These are phyloP conservation scores for Calidris pygmaea DNA, from an alignment of 2,113 vertebrate species.

Conservation along the genomic window DNA sequence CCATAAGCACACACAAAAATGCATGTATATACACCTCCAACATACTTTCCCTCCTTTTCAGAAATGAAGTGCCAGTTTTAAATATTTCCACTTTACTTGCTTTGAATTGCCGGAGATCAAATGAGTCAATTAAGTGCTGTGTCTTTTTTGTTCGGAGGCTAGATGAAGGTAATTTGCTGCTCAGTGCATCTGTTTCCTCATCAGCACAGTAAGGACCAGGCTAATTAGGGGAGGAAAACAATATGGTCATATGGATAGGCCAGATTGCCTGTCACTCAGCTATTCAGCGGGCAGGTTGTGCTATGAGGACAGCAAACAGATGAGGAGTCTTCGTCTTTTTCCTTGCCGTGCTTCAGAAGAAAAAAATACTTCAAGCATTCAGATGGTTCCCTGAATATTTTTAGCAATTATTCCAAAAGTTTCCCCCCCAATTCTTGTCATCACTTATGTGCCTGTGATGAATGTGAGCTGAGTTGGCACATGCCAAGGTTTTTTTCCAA, in stretches of 20 bases:
- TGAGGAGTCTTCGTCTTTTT: slow-evolving; percentile 38
- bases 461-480: neutral
- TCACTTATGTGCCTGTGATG: neutral
- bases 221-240: slow-evolving; percentile 85
- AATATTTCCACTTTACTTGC: slow-evolving; percentile 76
- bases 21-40: neutral
- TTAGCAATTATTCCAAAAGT: slow-evolving; percentile 44
- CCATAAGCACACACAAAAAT: neutral
- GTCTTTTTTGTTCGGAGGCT: slow-evolving; percentile 70
- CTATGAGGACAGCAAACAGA: slow-evolving; percentile 66
- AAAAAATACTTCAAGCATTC: neutral
- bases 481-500: neutral
- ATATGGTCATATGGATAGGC: slow-evolving; percentile 85
- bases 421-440: neutral
- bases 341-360: neutral
- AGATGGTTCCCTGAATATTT: slow-evolving; percentile 61
- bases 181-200: slow-evolving; percentile 82
- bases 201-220: slow-evolving; percentile 79
- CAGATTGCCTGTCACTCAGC: slow-evolving; percentile 83
- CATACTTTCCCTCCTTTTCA: neutral
- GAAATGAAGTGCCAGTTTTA: slow-evolving; percentile 59
- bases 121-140: slow-evolving; percentile 79
- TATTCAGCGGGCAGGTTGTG: slow-evolving; percentile 68
- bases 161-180: slow-evolving; percentile 83
- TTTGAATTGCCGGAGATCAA: slow-evolving; percentile 78